phyloP scores from a whole-genome alignment of 2,888 invertebrate genomes.

The Lypha dubia region DNA sequence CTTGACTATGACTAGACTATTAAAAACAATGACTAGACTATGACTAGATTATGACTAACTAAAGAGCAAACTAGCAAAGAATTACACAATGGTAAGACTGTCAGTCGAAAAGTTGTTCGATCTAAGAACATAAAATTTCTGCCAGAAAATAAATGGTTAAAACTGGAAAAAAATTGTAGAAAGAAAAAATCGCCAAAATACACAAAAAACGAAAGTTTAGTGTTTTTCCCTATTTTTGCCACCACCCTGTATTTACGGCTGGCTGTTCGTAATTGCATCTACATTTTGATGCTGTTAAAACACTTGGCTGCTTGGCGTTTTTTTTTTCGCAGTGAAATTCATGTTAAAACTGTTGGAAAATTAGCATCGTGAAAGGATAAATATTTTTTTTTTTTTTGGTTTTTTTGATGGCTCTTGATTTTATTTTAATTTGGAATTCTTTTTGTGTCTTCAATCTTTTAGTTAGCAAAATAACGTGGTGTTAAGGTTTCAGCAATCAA shows the following conservation, averaged over 20 bases:
- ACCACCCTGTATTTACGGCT: neutral
- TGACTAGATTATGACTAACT: too few species aligned
- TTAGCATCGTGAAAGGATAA: constrained; percentile 32
- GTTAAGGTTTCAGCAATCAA: constrained; percentile 33
- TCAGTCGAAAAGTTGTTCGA: too few species aligned
- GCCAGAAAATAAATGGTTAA: too few species aligned
- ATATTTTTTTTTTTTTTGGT: too few species aligned
- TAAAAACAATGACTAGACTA: neutral
- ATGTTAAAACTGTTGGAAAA: constrained; percentile 45
- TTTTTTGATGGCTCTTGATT: constrained; percentile 17
- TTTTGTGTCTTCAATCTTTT: neutral
- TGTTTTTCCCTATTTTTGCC: neutral
- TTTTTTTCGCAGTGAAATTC: constrained; percentile 14
- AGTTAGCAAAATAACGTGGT: constrained; percentile 20
- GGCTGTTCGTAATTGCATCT: neutral
- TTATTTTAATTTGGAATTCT: constrained; percentile 24
- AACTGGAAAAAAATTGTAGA: too few species aligned
- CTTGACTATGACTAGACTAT: neutral
- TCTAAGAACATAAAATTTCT: too few species aligned
- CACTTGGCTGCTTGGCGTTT: neutral
- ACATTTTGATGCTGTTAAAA: neutral
- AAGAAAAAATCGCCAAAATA: too few species aligned
- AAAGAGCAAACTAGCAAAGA: too few species aligned
- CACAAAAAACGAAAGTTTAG: too few species aligned
- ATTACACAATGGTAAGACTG: too few species aligned